phyloP scores from a whole-genome alignment of 2,888 invertebrate species.

The Lasius platythorax region DNA sequence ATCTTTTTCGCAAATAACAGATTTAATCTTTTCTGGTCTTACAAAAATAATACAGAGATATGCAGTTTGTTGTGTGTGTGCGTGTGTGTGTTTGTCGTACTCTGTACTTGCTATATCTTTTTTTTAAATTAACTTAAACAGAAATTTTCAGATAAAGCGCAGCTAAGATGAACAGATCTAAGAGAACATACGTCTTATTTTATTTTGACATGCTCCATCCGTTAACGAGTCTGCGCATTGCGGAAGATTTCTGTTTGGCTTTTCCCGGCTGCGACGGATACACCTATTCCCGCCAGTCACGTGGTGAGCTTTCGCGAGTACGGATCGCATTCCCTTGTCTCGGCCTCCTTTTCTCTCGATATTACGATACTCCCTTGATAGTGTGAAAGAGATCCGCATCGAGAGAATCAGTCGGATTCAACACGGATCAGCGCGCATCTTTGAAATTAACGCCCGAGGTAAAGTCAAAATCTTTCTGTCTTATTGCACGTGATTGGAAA shows the following conservation, averaged over 20 bases:
- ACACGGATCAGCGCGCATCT: not conserved
- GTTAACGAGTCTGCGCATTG: conserved; percentile 74
- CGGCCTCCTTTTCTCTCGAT: conserved; percentile 34
- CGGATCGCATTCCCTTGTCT: conserved; percentile 70
- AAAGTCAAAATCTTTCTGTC: not conserved
- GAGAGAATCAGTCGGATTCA: not conserved
- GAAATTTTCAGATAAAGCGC: not conserved
- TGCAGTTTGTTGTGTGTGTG: not conserved
- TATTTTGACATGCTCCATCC: conserved; percentile 41
- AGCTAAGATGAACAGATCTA: not conserved
- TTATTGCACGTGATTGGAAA: not conserved
- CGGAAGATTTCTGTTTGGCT: conserved; percentile 73
- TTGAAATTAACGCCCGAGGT: conserved; percentile 26
- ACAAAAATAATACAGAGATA: not conserved
- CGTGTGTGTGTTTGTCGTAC: not conserved
- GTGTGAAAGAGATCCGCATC: not conserved
- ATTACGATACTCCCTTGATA: not conserved
- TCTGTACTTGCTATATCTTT: not conserved
- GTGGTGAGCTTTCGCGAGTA: conserved; percentile 80
- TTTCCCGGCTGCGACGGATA: conserved; percentile 69
- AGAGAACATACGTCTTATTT: not conserved
- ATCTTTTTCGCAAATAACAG: not conserved
- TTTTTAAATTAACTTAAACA: not conserved
- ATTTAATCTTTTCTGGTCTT: not conserved
- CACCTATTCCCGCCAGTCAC: conserved; percentile 79